Evolutionary conservation across 2,113 vertebrate species (phyloP).

Genomic region (Lathamus discolor): DNA sequence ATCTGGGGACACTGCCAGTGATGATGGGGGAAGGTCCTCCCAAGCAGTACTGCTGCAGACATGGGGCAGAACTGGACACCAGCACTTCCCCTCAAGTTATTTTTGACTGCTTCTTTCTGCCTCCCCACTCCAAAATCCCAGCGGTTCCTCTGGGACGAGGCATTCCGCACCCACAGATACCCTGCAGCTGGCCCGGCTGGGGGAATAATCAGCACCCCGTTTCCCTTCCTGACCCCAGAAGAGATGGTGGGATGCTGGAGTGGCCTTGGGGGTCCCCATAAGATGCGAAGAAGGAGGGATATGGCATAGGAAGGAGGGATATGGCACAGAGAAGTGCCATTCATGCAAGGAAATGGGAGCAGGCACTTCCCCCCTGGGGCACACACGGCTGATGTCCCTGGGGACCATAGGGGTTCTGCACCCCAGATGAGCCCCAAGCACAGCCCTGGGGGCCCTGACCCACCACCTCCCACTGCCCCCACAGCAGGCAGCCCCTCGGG

Average conservation of each 20-base stretch:
- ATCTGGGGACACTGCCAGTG: not conserved
- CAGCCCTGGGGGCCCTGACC: not conserved
- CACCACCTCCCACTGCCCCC: fast-evolving
- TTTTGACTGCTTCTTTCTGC: not conserved
- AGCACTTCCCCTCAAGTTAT: not conserved
- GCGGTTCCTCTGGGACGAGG: not conserved
- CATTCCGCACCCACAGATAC: not conserved
- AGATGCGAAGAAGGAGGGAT: not conserved
- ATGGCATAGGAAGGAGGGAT: not conserved
- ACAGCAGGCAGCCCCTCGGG: not conserved
- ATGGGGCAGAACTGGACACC: not conserved
- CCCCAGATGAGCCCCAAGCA: not conserved
- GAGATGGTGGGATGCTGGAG: not conserved
- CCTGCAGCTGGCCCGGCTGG: not conserved
- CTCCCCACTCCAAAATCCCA: not conserved
- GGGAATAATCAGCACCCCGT: not conserved
- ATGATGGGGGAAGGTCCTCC: fast-evolving
- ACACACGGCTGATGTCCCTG: not conserved
- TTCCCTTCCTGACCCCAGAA: not conserved
- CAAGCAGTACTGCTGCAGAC: fast-evolving
- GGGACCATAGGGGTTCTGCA: fast-evolving
- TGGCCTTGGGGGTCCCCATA: not conserved
- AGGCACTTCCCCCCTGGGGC: fast-evolving
- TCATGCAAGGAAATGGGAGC: not conserved
- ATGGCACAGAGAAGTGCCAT: not conserved